Evolutionary conservation across 2,888 invertebrate species (phyloP).

Genomic region (Troides oblongomaculatus): DNA sequence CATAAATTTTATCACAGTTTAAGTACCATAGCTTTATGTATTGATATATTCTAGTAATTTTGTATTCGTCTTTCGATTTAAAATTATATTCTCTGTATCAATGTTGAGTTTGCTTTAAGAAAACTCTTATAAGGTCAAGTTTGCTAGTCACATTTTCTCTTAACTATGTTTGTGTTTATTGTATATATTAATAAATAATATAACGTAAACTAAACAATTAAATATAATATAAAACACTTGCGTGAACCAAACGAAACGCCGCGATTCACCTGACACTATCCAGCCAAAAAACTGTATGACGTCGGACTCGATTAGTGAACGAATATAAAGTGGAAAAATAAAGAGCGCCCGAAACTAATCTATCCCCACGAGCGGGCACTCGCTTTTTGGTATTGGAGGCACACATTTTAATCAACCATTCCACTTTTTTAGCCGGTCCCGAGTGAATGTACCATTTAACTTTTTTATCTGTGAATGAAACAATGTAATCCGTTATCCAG

Average conservation of each 20-base stretch:
- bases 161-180: too few species aligned
- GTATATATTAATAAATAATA: not conserved
- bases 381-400: slow-evolving; percentile 48
- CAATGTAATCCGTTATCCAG: slow-evolving; percentile 17
- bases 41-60: too few species aligned
- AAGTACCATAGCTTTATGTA: too few species aligned
- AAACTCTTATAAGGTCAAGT: too few species aligned
- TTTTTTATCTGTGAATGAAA: slow-evolving; percentile 21
- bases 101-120: too few species aligned
- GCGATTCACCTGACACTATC: slow-evolving; percentile 22
- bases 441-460: slow-evolving; percentile 19
- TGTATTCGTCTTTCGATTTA: too few species aligned
- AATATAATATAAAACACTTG: slow-evolving; percentile 4
- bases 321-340: slow-evolving; percentile 29
- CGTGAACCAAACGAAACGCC: slow-evolving; percentile 19
- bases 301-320: slow-evolving; percentile 29
- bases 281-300: slow-evolving; percentile 29
- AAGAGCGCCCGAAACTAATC: slow-evolving; percentile 55
- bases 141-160: too few species aligned
- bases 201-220: not conserved
- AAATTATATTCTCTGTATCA: too few species aligned
- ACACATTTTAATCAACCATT: slow-evolving; percentile 74
- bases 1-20: too few species aligned
- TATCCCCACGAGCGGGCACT: slow-evolving; percentile 55
- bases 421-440: slow-evolving; percentile 61